Evolutionary conservation across 1,140 invertebrate species (phyloP).

Genomic region (Akabosia matsudoensis): DNA sequence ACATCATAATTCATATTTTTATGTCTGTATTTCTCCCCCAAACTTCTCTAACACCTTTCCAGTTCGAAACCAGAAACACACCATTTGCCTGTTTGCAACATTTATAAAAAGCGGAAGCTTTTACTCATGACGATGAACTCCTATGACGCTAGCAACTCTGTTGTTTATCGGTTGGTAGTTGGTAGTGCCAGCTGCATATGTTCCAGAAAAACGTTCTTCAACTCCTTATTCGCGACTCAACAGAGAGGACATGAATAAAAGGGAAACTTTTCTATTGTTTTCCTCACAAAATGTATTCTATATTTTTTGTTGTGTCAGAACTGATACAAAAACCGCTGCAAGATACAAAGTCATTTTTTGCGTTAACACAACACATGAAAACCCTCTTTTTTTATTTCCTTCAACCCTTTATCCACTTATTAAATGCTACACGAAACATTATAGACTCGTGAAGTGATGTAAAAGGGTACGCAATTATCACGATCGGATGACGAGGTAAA

Average conservation of each 20-base stretch:
- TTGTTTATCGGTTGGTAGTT: too few species aligned
- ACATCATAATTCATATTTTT: conserved; percentile 19
- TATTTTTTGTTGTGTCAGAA: too few species aligned
- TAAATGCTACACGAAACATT: not conserved
- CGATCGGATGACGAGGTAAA: not conserved
- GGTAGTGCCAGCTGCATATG: conserved; percentile 10
- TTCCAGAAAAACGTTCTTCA: not conserved
- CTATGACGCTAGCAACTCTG: conserved; percentile 1
- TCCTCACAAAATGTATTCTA: too few species aligned
- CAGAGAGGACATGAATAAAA: not conserved
- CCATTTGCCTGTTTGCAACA: not conserved
- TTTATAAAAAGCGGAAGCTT: conserved; percentile 6
- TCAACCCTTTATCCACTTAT: not conserved
- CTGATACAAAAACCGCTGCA: too few species aligned
- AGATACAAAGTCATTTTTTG: too few species aligned
- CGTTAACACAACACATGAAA: too few species aligned
- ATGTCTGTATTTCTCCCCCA: not conserved
- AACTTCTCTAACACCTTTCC: conserved; percentile 11
- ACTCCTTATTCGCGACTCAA: not conserved
- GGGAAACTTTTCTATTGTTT: too few species aligned
- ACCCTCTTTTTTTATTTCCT: too few species aligned
- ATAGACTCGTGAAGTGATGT: not conserved
- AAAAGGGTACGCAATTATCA: not conserved
- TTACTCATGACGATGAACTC: not conserved
- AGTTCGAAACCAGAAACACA: not conserved